Evolutionary conservation across 2,113 vertebrate species (phyloP), one percentile per base, ranked within the genome.

Genomic region (Eclectus roratus): DNA sequence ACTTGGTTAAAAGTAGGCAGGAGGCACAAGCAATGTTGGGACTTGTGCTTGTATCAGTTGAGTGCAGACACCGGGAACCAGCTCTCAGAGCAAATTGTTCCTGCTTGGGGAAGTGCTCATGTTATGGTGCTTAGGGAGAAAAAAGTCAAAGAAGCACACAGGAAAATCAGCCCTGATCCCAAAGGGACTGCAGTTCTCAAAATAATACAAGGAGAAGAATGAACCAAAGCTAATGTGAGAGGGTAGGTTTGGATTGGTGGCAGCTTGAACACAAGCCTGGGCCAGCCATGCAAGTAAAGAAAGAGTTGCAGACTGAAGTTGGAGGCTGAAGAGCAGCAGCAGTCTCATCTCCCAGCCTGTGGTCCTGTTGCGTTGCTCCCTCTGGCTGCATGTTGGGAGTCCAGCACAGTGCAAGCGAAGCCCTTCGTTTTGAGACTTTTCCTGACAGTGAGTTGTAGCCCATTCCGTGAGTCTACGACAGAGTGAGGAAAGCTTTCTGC

Each of bases 381-480:
- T 49, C 73, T 29, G 52, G 27, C 61, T 70, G 31, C 1, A 0
- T 8, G 17, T 10, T 20, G 33, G 1, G 16, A 81, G 66, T 0
- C 39, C 55, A 70, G 43, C 6, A 1, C 11, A 58, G 66, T 6
- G 2, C 43, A 55, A 71, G n/a, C 0, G 5, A 49, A 91, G 21
- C 11, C 31, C 28, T 91, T 73, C 49, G 35, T 88, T 91, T 70
- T 29, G 84, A 61, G 61, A 47, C 44, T 18, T 55, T 70, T 41
- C 13, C 33, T 47, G 66, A n/a, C 49, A 55, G 35, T 25, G 50
- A 85, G 44, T 6, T 69, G 44, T 11, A 65, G 44, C 81, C 49
- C 16, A 0, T 68, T 82, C 84, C 1, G 1, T 0, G 1, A 68
- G 73, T 1, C 0, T 76, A 23, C 1, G 1, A 2, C 25, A 14